A percentile compares a stretch with the other conserved stretches of the same genome.
These are phyloP conservation scores for Papilio polyxenes DNA, from an alignment of 1,140 invertebrate species.

Conservation along the genomic window DNA sequence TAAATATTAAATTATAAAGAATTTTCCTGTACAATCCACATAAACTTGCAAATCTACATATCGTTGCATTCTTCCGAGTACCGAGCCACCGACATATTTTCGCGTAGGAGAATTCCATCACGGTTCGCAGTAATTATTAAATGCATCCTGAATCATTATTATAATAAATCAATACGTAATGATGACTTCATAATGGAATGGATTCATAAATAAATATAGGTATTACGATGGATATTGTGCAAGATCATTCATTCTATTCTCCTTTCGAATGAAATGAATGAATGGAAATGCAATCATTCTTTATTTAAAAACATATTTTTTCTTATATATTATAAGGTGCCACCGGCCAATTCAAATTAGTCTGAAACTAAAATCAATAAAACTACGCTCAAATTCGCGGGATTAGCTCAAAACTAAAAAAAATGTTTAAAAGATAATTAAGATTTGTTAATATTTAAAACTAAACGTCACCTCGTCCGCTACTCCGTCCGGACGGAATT, in stretches of 20 bases:
- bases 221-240: background rate
- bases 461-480: too few species aligned
- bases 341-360: too few species aligned
- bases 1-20: background rate
- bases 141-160: constrained; percentile 35
- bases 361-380: too few species aligned
- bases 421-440: too few species aligned
- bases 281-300: background rate
- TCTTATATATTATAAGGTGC: too few species aligned
- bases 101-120: constrained; percentile 34
- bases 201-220: constrained; percentile 15
- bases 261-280: background rate
- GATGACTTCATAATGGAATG: constrained; percentile 36
- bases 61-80: constrained; percentile 21
- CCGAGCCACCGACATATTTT: constrained; percentile 8
- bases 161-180: constrained; percentile 31
- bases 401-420: too few species aligned
- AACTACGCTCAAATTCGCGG: too few species aligned
- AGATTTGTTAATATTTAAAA: too few species aligned
- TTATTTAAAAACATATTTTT: too few species aligned
- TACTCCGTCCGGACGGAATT: too few species aligned
- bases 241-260: background rate
- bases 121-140: constrained; percentile 31
- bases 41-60: constrained; percentile 30
- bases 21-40: constrained; percentile 3